Evolutionary conservation across 1,140 invertebrate species (phyloP), one percentile per base, ranked within the genome.

Genomic region (Melanaphis sacchari): DNA sequence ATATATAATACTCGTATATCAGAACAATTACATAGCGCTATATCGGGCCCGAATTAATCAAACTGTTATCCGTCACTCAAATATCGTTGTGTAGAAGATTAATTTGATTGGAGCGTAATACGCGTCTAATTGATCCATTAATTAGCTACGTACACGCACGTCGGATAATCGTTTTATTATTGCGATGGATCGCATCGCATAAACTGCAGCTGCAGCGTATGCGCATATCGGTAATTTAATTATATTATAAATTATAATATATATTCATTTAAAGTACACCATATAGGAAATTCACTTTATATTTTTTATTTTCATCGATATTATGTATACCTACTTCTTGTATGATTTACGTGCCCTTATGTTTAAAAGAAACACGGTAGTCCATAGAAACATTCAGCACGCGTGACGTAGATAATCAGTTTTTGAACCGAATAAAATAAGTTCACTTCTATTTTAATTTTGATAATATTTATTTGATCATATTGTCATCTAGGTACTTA

Each of bases 71-170:
- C 82, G 38, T 84, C 38, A 26, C 40, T 84, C 38, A 84, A 84
- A 40, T 41, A 76, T n/a, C n/a, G n/a, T 43, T 26, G 41, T 7
- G 31, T 6, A 41, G 84, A 87, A 87, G 41, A 87, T 87, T 43
- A 87, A 87, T 87, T 31, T 43, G 41, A 31, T 43, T 43, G 21
- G 41, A 87, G 36, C 84, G 5, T 87, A 31, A 43, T 43, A 46
- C 26, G 84, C 15, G 84, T 11, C 84, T 43, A 87, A 87, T 87
- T 46, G 84, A 87, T 87, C 41, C 31, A 87, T 87, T 87, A 87
- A 87, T 87, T 90, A 90, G 46, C 36, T 40, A n/a, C 40, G 31
- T n/a, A n/a, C 31, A 22, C 43, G 21, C 40, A n/a, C 7, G 36
- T 26, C n/a, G 59, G 11, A 38, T 52, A 40, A 40, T 90, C 88